phyloP scores from a whole-genome alignment of 2,113 vertebrate species.

The Toxotes jaculatrix region DNA sequence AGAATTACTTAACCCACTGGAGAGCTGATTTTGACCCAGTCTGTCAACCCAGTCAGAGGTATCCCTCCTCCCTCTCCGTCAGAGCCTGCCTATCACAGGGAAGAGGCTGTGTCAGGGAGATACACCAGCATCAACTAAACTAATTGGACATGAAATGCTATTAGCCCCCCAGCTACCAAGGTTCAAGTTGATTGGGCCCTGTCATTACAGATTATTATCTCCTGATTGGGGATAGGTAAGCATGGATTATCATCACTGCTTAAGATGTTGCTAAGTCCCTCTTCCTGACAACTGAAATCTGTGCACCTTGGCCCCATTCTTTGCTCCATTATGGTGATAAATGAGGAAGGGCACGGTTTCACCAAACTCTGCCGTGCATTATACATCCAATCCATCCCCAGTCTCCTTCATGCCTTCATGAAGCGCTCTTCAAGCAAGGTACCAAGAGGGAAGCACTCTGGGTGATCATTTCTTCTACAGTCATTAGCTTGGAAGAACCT shows the following conservation, averaged over 20 bases:
- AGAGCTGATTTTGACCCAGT: conserved; percentile 73
- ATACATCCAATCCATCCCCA: background rate
- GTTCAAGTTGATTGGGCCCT: conserved; percentile 77
- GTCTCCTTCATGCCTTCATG: conserved; percentile 43
- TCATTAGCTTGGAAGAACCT: conserved; percentile 52
- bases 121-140: conserved; percentile 58
- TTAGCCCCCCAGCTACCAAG: conserved; percentile 75
- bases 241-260: conserved; percentile 62
- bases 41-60: conserved; percentile 69
- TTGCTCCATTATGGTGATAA: conserved; percentile 35
- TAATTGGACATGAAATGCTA: conserved; percentile 83
- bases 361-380: conserved; percentile 8
- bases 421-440: conserved; percentile 42
- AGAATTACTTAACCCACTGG: conserved; percentile 70
- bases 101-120: conserved; percentile 60
- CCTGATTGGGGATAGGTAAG: conserved; percentile 54
- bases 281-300: conserved; percentile 47
- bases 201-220: conserved; percentile 78
- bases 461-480: conserved; percentile 43
- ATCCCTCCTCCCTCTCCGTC: conserved; percentile 41
- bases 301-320: conserved; percentile 50
- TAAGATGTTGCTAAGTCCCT: conserved; percentile 42
- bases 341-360: conserved; percentile 20
- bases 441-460: conserved; percentile 34
- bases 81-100: conserved; percentile 55